Evolutionary conservation across 2,797 vertebrate genomes (phyloP).

Genomic region (Macropodus opercularis): DNA sequence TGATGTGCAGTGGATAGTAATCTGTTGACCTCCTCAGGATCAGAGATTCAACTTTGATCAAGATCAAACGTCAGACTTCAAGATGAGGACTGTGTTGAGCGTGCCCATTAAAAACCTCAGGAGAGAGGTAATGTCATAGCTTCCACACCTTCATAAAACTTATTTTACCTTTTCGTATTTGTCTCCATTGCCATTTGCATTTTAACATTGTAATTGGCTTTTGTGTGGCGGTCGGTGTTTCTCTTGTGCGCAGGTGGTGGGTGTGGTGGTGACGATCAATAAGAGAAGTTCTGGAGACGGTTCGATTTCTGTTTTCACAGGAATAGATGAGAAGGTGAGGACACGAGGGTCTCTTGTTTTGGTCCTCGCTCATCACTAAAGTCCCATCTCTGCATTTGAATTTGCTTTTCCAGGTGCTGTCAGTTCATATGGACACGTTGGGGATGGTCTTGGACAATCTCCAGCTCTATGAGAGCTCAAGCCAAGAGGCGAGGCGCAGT

Average conservation of each 20-base stretch:
- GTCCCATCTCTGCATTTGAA: neutral
- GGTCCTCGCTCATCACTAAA: neutral
- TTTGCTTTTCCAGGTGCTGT: constrained; percentile 80
- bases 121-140: constrained; percentile 81
- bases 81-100: constrained; percentile 54
- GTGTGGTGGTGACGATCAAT: constrained; percentile 88
- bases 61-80: constrained; percentile 15
- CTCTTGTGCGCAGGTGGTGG: constrained; percentile 81
- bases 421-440: constrained; percentile 86
- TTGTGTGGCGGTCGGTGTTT: neutral
- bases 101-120: constrained; percentile 83
- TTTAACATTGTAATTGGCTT: too few relatives aligned
- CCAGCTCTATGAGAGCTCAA: constrained; percentile 88
- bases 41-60: constrained; percentile 39
- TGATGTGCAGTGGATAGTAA: neutral
- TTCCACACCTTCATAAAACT: too few relatives aligned
- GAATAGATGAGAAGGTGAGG: constrained; percentile 89
- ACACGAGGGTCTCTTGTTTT: neutral
- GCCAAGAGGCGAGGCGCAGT: constrained; percentile 88
- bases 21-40: constrained; percentile 29
- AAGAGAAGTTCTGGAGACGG: constrained; percentile 82
- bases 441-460: constrained; percentile 90
- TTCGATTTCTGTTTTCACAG: constrained; percentile 78
- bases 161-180: neutral
- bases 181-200: neutral